Evolutionary conservation across 2,113 vertebrate species (phyloP).

Genomic region (Pyrgilauda ruficollis): DNA sequence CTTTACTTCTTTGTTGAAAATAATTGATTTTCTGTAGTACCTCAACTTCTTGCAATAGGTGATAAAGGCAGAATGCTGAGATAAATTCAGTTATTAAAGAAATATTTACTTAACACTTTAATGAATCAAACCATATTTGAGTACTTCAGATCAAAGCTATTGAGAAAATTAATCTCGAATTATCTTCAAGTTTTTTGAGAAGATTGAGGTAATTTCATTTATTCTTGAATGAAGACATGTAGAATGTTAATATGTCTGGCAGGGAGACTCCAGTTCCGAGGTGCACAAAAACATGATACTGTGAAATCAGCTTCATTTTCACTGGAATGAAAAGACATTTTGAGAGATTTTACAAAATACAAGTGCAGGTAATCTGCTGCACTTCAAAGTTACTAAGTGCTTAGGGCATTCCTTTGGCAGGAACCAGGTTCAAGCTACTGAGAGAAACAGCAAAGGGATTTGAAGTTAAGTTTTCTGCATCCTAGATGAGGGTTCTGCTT

Average conservation of each 20-base stretch:
- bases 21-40: neutral
- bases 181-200: neutral
- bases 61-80: neutral
- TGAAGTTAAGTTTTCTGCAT: neutral
- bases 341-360: slow-evolving; percentile 1
- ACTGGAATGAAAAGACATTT: slow-evolving; percentile 12
- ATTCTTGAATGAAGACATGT: neutral
- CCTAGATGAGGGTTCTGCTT: neutral
- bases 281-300: neutral
- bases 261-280: neutral
- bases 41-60: neutral
- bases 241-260: neutral
- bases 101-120: neutral
- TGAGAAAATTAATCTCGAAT: neutral
- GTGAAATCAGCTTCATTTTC: slow-evolving; percentile 36
- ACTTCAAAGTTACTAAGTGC: neutral
- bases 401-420: neutral
- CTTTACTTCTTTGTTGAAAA: neutral
- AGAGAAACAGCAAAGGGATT: neutral
- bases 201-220: neutral
- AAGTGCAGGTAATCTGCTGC: neutral
- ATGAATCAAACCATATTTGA: neutral
- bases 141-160: neutral
- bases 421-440: neutral
- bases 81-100: neutral